Conservation (phyloP, 2,113 vertebrate genomes). For the Seriola aureovittata region DNA sequence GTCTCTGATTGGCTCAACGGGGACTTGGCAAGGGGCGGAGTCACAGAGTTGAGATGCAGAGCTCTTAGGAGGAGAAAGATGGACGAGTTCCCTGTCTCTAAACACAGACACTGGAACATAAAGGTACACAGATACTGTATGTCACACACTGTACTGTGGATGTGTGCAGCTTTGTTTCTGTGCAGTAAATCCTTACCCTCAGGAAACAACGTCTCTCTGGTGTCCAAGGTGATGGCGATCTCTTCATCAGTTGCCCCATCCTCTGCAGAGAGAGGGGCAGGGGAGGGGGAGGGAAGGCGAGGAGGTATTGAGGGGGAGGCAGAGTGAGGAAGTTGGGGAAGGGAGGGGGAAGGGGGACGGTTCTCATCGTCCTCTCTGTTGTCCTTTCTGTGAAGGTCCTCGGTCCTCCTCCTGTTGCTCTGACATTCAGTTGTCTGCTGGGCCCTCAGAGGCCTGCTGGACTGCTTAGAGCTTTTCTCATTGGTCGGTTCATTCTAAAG, state of each 20-base stretch:
- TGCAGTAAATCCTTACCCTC: slow-evolving; percentile 79
- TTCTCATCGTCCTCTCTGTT: slow-evolving; percentile 66
- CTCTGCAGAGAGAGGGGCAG: slow-evolving; percentile 54
- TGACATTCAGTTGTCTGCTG: slow-evolving; percentile 65
- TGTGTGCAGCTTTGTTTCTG: background rate
- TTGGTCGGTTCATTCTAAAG: slow-evolving; percentile 72
- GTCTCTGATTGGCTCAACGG: slow-evolving; percentile 71
- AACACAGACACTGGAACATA: slow-evolving; percentile 84
- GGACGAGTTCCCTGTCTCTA: slow-evolving; percentile 79
- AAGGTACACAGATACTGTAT: background rate
- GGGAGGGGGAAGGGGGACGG: slow-evolving; percentile 60
- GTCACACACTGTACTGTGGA: background rate
- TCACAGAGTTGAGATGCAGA: slow-evolving; percentile 74
- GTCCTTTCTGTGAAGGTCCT: slow-evolving; percentile 62
- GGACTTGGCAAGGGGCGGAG: slow-evolving; percentile 77
- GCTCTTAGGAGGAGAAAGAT: slow-evolving; percentile 78
- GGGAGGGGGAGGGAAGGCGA: slow-evolving; percentile 49
- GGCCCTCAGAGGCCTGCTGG: slow-evolving; percentile 56
- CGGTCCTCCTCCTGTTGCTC: slow-evolving; percentile 66
- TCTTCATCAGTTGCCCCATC: slow-evolving; percentile 79
- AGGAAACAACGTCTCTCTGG: slow-evolving; percentile 78
- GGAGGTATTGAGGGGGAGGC: slow-evolving; percentile 45
- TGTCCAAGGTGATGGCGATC: slow-evolving; percentile 80
- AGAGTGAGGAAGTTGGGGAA: slow-evolving; percentile 52
- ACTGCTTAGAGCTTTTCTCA: slow-evolving; percentile 69